A percentile compares a stretch with the other conserved stretches of the same genome.
Conservation (phyloP, 2,888 invertebrate genomes). For the Plagiodera versicolora region DNA sequence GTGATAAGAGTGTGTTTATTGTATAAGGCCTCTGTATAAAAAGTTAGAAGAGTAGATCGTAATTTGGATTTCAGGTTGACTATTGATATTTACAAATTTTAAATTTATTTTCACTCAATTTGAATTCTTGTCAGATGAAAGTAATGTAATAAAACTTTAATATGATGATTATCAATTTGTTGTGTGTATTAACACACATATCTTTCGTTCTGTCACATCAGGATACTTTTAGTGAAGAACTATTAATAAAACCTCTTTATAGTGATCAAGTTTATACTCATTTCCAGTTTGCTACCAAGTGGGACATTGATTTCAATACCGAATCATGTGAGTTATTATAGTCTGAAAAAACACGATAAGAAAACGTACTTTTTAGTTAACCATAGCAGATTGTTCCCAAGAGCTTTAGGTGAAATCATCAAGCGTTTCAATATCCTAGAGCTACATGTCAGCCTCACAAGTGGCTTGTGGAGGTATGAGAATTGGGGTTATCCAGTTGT, state of each 20-base stretch:
- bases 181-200: conserved; percentile 1
- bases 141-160: not conserved
- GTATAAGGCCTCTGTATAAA: too few species aligned
- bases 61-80: too few species aligned
- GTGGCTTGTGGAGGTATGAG: conserved; percentile 91
- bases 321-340: conserved; percentile 62
- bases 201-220: conserved; percentile 20
- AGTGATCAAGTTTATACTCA: conserved; percentile 85
- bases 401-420: conserved; percentile 86
- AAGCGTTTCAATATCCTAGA: conserved; percentile 84
- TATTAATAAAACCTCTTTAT: conserved; percentile 81
- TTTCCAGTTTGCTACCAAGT: conserved; percentile 87
- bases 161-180: not conserved
- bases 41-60: too few species aligned
- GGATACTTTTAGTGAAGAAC: conserved; percentile 85
- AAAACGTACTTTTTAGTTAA: conserved; percentile 61
- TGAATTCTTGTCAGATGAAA: not conserved
- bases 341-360: not conserved
- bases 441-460: conserved; percentile 87
- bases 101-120: not conserved
- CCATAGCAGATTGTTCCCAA: conserved; percentile 86
- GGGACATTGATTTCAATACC: conserved; percentile 62
- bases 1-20: too few species aligned
- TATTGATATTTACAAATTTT: not conserved
- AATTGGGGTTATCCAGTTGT: conserved; percentile 93